A percentile compares a stretch with the other conserved stretches of the same genome.
Conservation (phyloP, 2,113 vertebrate genomes). For the Ictalurus furcatus region DNA sequence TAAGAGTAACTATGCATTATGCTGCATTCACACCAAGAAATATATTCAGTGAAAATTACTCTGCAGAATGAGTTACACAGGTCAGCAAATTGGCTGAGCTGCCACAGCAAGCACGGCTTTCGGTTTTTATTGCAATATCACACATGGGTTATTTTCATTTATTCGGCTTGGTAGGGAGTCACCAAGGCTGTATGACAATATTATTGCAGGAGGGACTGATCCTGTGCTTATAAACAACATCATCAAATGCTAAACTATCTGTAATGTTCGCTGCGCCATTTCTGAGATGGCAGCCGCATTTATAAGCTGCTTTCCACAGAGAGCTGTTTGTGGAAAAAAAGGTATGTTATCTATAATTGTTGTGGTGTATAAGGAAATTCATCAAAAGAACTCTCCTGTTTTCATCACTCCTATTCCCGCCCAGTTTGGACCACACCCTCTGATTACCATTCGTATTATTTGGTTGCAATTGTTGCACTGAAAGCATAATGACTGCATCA, state of each 20-base stretch:
- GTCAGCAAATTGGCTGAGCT: conserved; percentile 27
- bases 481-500: background rate
- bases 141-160: conserved; percentile 39
- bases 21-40: conserved; percentile 22
- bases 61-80: conserved; percentile 35
- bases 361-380: background rate
- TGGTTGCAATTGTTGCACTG: background rate
- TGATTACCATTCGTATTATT: background rate
- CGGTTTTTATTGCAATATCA: conserved; percentile 19
- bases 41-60: conserved; percentile 10
- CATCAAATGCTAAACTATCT: background rate
- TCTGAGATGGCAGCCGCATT: background rate
- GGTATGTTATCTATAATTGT: background rate
- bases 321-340: background rate
- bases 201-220: background rate
- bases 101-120: background rate
- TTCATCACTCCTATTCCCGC: background rate
- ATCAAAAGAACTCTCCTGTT: background rate
- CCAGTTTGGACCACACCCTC: background rate
- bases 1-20: conserved; percentile 18
- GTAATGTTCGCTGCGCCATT: background rate
- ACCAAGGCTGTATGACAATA: conserved; percentile 11
- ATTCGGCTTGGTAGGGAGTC: conserved; percentile 10
- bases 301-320: background rate
- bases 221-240: conserved; percentile 8